phyloP scores from a whole-genome alignment of 2,888 invertebrate species.

The Pachymerium ferrugineum region DNA sequence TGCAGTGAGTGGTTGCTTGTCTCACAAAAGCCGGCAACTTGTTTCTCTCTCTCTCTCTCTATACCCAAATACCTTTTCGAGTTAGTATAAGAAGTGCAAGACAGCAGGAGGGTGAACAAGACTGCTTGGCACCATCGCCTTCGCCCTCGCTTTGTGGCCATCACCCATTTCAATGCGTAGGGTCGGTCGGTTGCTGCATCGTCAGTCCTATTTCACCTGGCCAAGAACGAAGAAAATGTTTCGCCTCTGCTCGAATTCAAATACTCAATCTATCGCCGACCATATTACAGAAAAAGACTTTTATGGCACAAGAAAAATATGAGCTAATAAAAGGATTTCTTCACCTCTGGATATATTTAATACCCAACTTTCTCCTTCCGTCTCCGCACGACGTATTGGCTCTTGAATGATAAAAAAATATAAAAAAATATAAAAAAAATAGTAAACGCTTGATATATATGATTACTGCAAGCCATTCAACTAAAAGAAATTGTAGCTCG shows the following conservation, averaged over 20 bases:
- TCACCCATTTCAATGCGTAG: slow-evolving; percentile 19
- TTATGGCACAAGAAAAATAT: neutral
- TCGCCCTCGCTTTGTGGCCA: neutral
- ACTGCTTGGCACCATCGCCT: slow-evolving; percentile 33
- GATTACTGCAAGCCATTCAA: neutral
- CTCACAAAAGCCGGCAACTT: slow-evolving; percentile 24
- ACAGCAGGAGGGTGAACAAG: neutral
- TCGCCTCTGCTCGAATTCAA: neutral
- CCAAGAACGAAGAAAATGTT: neutral
- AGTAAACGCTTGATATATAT: neutral
- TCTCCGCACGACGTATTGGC: neutral
- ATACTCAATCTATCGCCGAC: slow-evolving; percentile 17
- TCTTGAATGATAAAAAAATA: neutral
- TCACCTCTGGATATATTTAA: slow-evolving; percentile 15
- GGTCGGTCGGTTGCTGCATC: neutral
- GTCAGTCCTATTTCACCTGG: neutral
- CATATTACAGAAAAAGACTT: slow-evolving; percentile 16
- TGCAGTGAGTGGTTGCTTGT: neutral
- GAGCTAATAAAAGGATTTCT: slow-evolving; percentile 6
- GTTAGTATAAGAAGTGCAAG: neutral
- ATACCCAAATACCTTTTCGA: neutral
- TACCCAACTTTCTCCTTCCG: neutral
- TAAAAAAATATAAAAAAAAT: neutral
- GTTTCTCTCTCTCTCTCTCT: too few relatives aligned
- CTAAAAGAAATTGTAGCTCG: too few relatives aligned